Evolutionary conservation across 92 coral and sea anemone genomes (phyloP).

Genomic region (Epizoanthus ramosus): DNA sequence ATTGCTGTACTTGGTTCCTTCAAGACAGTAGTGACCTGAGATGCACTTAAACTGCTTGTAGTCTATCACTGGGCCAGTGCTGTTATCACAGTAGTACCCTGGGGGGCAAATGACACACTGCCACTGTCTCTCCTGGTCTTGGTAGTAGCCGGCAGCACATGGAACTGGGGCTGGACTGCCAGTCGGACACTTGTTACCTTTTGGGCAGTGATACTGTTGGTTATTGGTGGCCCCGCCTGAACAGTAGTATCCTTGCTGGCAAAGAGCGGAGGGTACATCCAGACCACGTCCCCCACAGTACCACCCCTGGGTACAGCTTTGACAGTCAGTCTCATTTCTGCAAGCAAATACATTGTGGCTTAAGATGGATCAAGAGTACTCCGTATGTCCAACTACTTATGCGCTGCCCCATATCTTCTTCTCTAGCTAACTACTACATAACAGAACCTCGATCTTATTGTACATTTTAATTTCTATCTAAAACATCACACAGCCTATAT

Average conservation of each 20-base stretch:
- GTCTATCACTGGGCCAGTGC: slow-evolving; percentile 80
- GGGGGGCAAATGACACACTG: slow-evolving; percentile 73
- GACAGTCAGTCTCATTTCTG: slow-evolving; percentile 92
- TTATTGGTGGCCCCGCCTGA: slow-evolving; percentile 73
- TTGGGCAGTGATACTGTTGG: slow-evolving; percentile 73
- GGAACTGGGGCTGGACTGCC: slow-evolving; percentile 86
- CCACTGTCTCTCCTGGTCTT: slow-evolving; percentile 66
- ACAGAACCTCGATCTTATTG: too few species aligned
- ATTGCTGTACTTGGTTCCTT: slow-evolving; percentile 78
- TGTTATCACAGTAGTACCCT: slow-evolving; percentile 88
- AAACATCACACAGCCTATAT: too few species aligned
- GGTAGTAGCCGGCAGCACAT: slow-evolving; percentile 87
- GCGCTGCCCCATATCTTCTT: too few species aligned
- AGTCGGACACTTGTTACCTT: slow-evolving; percentile 76
- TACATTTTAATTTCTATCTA: too few species aligned
- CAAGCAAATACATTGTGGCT: neutral
- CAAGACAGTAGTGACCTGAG: slow-evolving; percentile 89
- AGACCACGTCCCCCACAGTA: slow-evolving; percentile 93
- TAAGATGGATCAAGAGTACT: neutral
- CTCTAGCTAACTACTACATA: too few species aligned
- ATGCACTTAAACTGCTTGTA: slow-evolving; percentile 70
- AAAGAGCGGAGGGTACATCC: slow-evolving; percentile 71
- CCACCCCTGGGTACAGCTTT: slow-evolving; percentile 90
- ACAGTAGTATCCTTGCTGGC: slow-evolving; percentile 89
- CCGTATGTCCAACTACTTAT: too few species aligned